Evolutionary conservation across 2,888 invertebrate genomes (phyloP).

Genomic region (Amblyteles armatorius): DNA sequence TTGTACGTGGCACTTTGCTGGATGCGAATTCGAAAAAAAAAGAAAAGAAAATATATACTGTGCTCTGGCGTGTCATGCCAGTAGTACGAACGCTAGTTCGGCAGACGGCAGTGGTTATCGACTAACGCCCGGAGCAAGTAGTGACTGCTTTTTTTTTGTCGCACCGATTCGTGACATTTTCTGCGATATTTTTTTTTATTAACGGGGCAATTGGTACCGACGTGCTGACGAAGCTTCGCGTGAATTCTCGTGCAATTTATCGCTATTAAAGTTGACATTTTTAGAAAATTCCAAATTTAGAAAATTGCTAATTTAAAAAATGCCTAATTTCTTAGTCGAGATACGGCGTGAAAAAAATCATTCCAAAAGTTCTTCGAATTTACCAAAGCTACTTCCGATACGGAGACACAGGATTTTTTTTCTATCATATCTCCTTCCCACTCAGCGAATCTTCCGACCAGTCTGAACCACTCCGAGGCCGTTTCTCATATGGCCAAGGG

Average conservation of each 20-base stretch:
- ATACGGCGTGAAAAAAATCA: background rate
- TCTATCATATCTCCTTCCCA: background rate
- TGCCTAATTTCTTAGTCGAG: too few species aligned
- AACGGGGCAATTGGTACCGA: too few species aligned
- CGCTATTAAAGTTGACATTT: too few species aligned
- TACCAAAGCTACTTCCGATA: background rate
- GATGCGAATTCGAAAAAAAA: conserved; percentile 21
- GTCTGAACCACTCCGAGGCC: background rate
- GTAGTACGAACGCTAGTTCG: conserved; percentile 13
- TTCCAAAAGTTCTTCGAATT: background rate
- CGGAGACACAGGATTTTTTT: background rate
- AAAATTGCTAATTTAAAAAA: too few species aligned
- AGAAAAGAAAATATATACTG: conserved; percentile 9
- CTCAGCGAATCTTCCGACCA: background rate
- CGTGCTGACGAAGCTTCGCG: too few species aligned
- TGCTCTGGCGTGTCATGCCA: conserved; percentile 11
- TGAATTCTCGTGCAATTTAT: too few species aligned
- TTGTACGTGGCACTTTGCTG: conserved; percentile 17
- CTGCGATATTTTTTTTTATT: too few species aligned
- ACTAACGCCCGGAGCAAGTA: background rate
- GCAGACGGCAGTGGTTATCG: conserved; percentile 22
- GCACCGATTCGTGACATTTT: background rate
- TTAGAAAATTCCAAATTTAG: too few species aligned
- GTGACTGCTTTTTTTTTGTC: background rate
- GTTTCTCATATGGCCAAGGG: background rate